phyloP scores from a whole-genome alignment of 2,113 vertebrate genomes.

The Psittacula cyanocephala region DNA sequence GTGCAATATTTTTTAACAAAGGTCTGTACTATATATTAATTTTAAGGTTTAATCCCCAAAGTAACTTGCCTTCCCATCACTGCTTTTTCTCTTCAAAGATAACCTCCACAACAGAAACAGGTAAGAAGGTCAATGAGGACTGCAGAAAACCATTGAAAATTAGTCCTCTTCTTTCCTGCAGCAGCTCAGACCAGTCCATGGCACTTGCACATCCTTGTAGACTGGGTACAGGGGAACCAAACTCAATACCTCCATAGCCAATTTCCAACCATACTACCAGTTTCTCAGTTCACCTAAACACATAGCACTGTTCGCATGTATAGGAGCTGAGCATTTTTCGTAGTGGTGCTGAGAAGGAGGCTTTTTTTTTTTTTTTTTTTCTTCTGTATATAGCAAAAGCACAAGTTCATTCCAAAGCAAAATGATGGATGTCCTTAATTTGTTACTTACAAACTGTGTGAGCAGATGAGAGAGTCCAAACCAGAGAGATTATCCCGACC shows the following conservation, averaged over 20 bases:
- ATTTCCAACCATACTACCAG: not conserved
- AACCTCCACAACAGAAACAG: not conserved
- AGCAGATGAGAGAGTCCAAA: conserved; percentile 32
- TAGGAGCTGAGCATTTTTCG: not conserved
- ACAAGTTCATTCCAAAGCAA: conserved; percentile 6
- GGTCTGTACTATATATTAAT: not conserved
- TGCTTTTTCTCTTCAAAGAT: not conserved
- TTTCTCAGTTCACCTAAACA: not conserved
- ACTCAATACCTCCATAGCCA: not conserved
- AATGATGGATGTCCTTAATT: conserved; percentile 1
- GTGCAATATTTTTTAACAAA: not conserved
- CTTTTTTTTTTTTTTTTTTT: not conserved
- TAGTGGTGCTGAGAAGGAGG: not conserved
- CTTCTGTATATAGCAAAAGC: not conserved
- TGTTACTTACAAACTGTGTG: not conserved
- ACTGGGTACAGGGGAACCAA: not conserved
- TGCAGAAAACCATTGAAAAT: not conserved
- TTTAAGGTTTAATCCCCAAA: not conserved
- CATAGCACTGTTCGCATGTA: not conserved
- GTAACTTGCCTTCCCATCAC: not conserved
- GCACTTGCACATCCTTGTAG: not conserved
- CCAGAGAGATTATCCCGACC: conserved; percentile 20
- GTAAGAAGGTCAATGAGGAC: not conserved
- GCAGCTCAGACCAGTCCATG: not conserved
- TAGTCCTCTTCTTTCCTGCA: not conserved